These are phyloP conservation scores for Pandemis corylana DNA, from an alignment of 2,888 invertebrate genomes.

Conservation along the genomic window DNA sequence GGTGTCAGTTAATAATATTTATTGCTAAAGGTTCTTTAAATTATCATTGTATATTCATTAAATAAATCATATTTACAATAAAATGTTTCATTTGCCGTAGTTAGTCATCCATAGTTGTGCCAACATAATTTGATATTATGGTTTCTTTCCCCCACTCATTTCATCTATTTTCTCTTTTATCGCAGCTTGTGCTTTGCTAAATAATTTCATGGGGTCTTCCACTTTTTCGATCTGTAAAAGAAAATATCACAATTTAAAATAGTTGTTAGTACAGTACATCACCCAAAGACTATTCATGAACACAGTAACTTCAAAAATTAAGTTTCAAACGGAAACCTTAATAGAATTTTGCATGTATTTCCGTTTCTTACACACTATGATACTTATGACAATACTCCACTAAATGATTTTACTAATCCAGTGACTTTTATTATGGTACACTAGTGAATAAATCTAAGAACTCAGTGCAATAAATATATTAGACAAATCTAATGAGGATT, in stretches of 20 bases:
- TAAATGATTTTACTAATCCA: too few relatives aligned
- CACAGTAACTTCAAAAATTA: not conserved
- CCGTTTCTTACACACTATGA: not conserved
- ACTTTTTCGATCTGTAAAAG: conserved; percentile 91
- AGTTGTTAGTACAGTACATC: not conserved
- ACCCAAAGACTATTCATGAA: not conserved
- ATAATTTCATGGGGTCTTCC: conserved; percentile 91
- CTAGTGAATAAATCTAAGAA: not conserved
- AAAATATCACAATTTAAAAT: conserved; percentile 26
- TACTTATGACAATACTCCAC: too few relatives aligned
- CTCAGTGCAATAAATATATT: not conserved
- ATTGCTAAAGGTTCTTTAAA: conserved; percentile 61
- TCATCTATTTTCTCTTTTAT: conserved; percentile 86
- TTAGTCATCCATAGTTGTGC: conserved; percentile 47
- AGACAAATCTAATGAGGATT: not conserved
- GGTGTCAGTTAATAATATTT: conserved; percentile 59
- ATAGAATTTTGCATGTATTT: not conserved
- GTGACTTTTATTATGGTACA: too few relatives aligned
- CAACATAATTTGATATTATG: conserved; percentile 56
- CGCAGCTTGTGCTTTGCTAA: conserved; percentile 88
- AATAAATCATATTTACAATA: conserved; percentile 72
- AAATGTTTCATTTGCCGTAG: conserved; percentile 52
- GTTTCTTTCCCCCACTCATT: conserved; percentile 71
- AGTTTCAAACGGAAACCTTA: too few relatives aligned
- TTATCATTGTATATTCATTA: conserved; percentile 64